Base-by-base conservation (phyloP, 2,113 vertebrate species). In the Lamprologus tigripictilis region DNA sequence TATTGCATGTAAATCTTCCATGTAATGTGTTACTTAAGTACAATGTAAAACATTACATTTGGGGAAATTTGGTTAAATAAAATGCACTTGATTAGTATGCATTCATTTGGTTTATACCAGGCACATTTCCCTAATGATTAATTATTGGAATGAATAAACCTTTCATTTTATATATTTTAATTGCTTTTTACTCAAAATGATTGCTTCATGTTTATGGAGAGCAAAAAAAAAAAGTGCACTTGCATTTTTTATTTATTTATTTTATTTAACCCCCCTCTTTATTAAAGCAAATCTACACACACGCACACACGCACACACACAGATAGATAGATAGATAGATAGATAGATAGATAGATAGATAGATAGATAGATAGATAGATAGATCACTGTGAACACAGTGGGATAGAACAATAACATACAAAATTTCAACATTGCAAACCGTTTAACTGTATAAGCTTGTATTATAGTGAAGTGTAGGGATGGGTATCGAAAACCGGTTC, bases 301-400 rank as follows among this genome's bases (percentile, higher is more conserved):
- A 6, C 10, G 0, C 28, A 1, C 28, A 37, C 12, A 42, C 12
- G 3, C 37, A 0, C 37, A 12, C 40, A 5, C 37, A 5, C 35
- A 45, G 3, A 14, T 2, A 53, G 17, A 53, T 23, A 53, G 17
- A n/a, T 3, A 53, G n/a, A 6, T 11, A 53, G 19, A 49, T 1
- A 49, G 7, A 49, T 3, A 51, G 47, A 19, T 5, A 51, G 17
- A 3, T 5, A 51, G 49, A 51, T 5, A 54, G 53, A 55, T 3
- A 57, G 12, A 57, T 3, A 26, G 4, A 57, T 8, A 2, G n/a
- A n/a, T n/a, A n/a, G n/a, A n/a, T n/a, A n/a, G 1, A 57, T 3
- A 63, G 1, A 35, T 37, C 17, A 66, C 19, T 37, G 61, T 66
- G 61, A 37, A 37, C 61, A 66, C 19, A 47, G 40, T 76, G 13